Evolutionary conservation across 2,797 vertebrate genomes (phyloP).

Genomic region (Tarsius wallacei): DNA sequence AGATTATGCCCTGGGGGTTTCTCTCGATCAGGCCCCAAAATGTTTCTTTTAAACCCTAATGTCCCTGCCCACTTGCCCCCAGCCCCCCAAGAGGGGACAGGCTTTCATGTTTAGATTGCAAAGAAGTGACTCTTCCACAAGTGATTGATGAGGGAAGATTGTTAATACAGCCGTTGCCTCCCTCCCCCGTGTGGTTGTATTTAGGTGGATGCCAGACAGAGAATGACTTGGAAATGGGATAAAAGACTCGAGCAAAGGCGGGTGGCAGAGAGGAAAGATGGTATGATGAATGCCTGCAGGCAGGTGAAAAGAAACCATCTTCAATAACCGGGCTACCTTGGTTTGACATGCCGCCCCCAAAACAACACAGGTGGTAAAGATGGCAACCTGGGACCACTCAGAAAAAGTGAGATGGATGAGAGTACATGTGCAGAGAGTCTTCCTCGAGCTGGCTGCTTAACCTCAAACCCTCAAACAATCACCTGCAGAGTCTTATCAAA

Average conservation of each 20-base stretch:
- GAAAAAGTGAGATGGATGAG: background rate
- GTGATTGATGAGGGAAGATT: slow-evolving; percentile 67
- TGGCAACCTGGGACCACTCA: background rate
- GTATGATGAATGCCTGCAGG: background rate
- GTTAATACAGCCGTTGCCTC: slow-evolving; percentile 44
- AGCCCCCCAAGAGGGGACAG: slow-evolving; percentile 54
- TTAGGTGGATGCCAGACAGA: slow-evolving; percentile 61
- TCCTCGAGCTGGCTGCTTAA: background rate
- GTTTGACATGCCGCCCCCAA: background rate
- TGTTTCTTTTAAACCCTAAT: slow-evolving; percentile 63
- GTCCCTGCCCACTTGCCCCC: background rate
- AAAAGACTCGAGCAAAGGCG: background rate
- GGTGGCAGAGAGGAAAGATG: background rate
- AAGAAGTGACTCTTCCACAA: slow-evolving; percentile 67
- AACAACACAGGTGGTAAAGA: background rate
- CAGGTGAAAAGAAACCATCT: background rate
- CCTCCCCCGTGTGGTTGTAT: slow-evolving; percentile 54
- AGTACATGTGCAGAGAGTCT: rapidly evolving
- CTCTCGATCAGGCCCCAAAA: slow-evolving; percentile 51
- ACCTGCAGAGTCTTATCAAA: background rate
- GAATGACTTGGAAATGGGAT: slow-evolving; percentile 55
- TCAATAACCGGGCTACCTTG: background rate
- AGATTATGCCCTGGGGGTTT: slow-evolving; percentile 64
- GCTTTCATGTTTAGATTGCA: slow-evolving; percentile 73
- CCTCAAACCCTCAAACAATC: background rate